Base-by-base conservation (phyloP, 2,113 vertebrate genomes). In the Phoenicopterus ruber region DNA sequence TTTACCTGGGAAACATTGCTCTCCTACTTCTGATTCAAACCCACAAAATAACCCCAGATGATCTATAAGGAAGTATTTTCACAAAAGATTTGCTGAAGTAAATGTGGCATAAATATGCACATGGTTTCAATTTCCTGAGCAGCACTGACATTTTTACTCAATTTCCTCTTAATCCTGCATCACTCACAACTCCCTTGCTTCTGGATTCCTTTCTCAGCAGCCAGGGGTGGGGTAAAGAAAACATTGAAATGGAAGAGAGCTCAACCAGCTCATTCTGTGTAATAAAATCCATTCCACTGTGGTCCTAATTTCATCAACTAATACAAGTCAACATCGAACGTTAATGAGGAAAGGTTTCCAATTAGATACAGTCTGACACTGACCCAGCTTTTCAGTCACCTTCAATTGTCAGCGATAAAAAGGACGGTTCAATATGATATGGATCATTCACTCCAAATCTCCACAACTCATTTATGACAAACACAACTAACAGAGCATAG, bases 401-500 rank as follows among this genome's bases (percentile, higher is more conserved):
- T 98, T 98, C 98, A 98, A 97, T 97, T 98, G 97, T 98, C 97
- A 98, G 98, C 96, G 36, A 98, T 99, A 98, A 98, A 96, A 98
- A 97, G 97, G 97, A 98, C 97, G 79, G 98, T 98, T 98, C 98
- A 98, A 97, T 98, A 98, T 98, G 98, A 99, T 98, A 98, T 98
- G 98, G 98, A 98, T 98, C 98, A 98, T 97, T 98, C 98, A 98
- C 98, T 98, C 96, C 93, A 97, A 98, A 98, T 98, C 97, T 98
- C 98, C 92, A 97, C 98, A 95, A 97, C 90, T 98, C 98, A 99
- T 98, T 99, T 99, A 99, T 99, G 98, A 99, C 98, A 99, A 98
- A 99, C 98, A 98, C 97, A 98, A 98, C 98, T 98, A 98, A 97
- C 97, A 94, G 98, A 98, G 98, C 98, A 98, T 98, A 97, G 95